Evolutionary conservation across 2,113 vertebrate genomes (phyloP).

Genomic region (Psammodynastes pulverulentus): DNA sequence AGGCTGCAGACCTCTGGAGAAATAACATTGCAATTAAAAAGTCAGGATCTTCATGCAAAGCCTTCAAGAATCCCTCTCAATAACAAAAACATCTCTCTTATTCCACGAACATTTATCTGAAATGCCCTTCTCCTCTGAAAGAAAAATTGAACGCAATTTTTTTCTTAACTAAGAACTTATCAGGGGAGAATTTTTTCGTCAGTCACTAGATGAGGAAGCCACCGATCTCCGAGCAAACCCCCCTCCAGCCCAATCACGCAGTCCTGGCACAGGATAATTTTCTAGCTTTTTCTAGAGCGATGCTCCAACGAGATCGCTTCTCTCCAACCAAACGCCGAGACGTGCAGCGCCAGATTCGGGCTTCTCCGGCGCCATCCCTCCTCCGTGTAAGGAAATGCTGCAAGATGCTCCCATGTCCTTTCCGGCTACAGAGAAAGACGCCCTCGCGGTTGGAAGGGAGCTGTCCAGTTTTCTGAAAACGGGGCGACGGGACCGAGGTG

Average conservation of each 20-base stretch:
- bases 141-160: not conserved
- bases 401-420: not conserved
- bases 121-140: not conserved
- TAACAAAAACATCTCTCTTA: not conserved
- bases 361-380: not conserved
- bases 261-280: not conserved
- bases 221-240: not conserved
- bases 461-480: not conserved
- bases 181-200: not conserved
- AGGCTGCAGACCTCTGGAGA: not conserved
- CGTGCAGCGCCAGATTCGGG: not conserved
- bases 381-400: not conserved
- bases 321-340: not conserved
- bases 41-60: not conserved
- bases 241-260: not conserved
- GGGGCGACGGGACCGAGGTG: not conserved
- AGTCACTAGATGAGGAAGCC: not conserved
- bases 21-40: not conserved
- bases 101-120: not conserved
- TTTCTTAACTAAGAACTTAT: not conserved
- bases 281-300: not conserved
- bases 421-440: not conserved
- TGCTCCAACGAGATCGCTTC: not conserved
- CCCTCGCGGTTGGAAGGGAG: not conserved
- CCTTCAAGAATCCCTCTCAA: not conserved